Percentiles rank a stretch among this genome's conserved stretches.
Conservation (phyloP, 2,888 invertebrate genomes). For the Zootermopsis nevadensis region DNA sequence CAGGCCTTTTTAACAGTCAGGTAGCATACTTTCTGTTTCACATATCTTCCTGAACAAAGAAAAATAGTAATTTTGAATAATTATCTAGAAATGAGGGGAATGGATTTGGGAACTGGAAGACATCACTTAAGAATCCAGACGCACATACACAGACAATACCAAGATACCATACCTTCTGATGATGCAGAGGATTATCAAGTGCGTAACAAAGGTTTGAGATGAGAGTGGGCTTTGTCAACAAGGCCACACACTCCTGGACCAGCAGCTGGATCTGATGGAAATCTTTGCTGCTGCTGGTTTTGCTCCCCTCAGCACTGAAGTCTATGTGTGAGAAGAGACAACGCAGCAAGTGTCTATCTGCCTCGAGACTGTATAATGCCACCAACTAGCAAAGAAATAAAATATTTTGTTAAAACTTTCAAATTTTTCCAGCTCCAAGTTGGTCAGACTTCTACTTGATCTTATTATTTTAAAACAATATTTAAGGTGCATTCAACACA, state of each 20-base stretch:
- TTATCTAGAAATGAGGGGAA: slow-evolving; percentile 14
- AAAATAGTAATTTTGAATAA: too few relatives aligned
- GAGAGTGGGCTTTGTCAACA: slow-evolving; percentile 88
- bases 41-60: too few relatives aligned
- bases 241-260: slow-evolving; percentile 79
- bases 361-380: slow-evolving; percentile 93
- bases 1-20: too few relatives aligned
- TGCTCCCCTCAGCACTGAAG: slow-evolving; percentile 72
- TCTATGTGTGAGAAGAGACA: slow-evolving; percentile 92
- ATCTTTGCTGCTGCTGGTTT: slow-evolving; percentile 59
- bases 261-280: slow-evolving; percentile 77
- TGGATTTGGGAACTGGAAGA: neutral
- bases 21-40: too few relatives aligned
- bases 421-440: too few relatives aligned
- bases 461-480: too few relatives aligned
- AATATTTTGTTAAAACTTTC: neutral
- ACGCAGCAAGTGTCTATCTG: slow-evolving; percentile 96
- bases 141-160: neutral
- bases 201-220: slow-evolving; percentile 89
- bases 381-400: slow-evolving; percentile 75
- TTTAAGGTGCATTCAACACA: too few relatives aligned
- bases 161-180: slow-evolving; percentile 73
- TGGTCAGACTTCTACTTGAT: too few relatives aligned
- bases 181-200: slow-evolving; percentile 81
- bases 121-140: too few relatives aligned